Evolutionary conservation across 2,888 invertebrate species (phyloP).

Genomic region (Papilio protenor): DNA sequence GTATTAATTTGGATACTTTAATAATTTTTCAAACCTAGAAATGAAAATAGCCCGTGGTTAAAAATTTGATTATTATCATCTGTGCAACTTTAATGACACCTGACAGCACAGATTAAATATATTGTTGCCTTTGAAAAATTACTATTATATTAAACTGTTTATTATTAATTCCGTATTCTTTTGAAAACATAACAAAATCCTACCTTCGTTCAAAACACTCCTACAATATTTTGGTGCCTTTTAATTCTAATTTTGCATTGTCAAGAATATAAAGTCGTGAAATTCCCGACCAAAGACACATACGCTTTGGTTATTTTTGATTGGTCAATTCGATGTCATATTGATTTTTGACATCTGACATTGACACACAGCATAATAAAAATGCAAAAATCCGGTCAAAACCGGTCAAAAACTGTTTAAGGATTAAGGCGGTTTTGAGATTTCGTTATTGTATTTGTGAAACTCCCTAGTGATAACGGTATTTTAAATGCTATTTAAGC

Average conservation of each 20-base stretch:
- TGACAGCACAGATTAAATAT: background rate
- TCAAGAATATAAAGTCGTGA: background rate
- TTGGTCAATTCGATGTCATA: background rate
- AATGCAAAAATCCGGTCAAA: no score
- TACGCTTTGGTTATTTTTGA: background rate
- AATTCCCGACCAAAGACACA: background rate
- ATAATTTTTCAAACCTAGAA: background rate
- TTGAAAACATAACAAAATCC: no score
- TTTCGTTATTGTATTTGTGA: background rate
- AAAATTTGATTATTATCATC: constrained; percentile 3
- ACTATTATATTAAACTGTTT: no score
- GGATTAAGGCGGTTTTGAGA: background rate
- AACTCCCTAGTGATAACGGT: background rate
- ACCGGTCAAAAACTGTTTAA: no score
- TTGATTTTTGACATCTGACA: background rate
- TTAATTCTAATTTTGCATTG: no score
- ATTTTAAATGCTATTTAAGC: no score
- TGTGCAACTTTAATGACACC: background rate
- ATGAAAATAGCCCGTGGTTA: background rate
- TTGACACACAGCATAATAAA: background rate
- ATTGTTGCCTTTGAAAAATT: background rate
- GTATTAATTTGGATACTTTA: background rate
- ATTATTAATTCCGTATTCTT: no score
- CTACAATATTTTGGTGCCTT: no score
- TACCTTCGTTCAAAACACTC: no score